These are phyloP conservation scores for Troides aeacus DNA, from an alignment of 2,888 invertebrate genomes.

Conservation along the genomic window DNA sequence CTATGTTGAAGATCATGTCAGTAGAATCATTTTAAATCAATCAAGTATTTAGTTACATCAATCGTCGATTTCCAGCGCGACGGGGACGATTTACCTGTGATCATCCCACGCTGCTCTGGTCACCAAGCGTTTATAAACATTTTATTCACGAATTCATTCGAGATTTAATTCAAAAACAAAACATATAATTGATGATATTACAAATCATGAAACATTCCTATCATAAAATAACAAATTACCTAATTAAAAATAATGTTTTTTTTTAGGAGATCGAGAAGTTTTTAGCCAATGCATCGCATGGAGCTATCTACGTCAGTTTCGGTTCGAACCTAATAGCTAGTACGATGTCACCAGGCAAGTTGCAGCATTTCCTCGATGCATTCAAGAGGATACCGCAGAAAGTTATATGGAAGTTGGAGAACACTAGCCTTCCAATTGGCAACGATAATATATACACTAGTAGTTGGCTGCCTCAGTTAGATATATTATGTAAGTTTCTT, in stretches of 20 bases:
- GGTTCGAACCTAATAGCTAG: constrained; percentile 85
- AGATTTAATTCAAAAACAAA: too few species aligned
- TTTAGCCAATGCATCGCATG: constrained; percentile 80
- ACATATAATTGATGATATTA: too few species aligned
- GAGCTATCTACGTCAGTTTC: constrained; percentile 86
- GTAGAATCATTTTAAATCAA: too few species aligned
- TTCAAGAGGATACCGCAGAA: constrained; percentile 82
- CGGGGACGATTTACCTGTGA: too few species aligned
- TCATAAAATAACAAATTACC: too few species aligned
- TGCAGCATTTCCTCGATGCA: constrained; percentile 79
- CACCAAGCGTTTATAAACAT: too few species aligned
- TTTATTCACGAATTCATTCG: too few species aligned
- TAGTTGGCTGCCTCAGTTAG: constrained; percentile 85
- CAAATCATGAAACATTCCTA: too few species aligned
- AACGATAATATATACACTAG: constrained; percentile 80
- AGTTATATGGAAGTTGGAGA: constrained; percentile 88
- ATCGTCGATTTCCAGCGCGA: too few species aligned
- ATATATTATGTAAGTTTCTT: constrained; percentile 81
- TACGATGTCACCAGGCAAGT: constrained; percentile 80
- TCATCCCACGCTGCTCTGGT: too few species aligned
- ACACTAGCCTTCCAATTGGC: constrained; percentile 73
- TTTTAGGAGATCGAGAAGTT: constrained; percentile 80
- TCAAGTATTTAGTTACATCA: too few species aligned
- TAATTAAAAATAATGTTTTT: not conserved
- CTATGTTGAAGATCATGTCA: too few species aligned